Conservation (phyloP, 1,140 invertebrate genomes). For the Drosophila subpulchrella region DNA sequence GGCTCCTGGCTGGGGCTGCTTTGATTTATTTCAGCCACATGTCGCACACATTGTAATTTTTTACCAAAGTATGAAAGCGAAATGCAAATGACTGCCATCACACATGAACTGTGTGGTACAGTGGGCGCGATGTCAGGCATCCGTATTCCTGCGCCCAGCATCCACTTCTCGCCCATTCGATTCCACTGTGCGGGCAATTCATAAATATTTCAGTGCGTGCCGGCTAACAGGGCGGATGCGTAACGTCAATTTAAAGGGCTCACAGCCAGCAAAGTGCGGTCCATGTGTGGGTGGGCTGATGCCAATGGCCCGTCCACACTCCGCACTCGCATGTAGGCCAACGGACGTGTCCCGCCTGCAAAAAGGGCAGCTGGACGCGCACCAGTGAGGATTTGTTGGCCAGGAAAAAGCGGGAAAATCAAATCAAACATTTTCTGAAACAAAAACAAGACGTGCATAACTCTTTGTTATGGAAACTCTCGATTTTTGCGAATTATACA, state of each 20-base stretch:
- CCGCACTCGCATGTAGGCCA: background rate
- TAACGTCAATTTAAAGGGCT: slow-evolving; percentile 72
- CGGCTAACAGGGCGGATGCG: slow-evolving; percentile 59
- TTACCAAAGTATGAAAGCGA: slow-evolving; percentile 62
- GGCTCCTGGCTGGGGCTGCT: background rate
- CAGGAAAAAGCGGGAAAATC: background rate
- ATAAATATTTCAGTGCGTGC: slow-evolving; percentile 55
- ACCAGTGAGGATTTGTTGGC: background rate
- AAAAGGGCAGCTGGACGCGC: slow-evolving; percentile 33
- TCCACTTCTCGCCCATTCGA: background rate
- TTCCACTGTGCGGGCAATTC: slow-evolving; percentile 40
- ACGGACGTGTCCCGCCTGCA: slow-evolving; percentile 57
- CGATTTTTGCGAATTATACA: no score
- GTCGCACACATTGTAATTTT: slow-evolving; percentile 73
- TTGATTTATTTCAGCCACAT: slow-evolving; percentile 77
- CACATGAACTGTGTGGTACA: slow-evolving; percentile 36
- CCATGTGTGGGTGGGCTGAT: slow-evolving; percentile 9
- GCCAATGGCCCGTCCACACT: background rate
- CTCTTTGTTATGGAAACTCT: no score
- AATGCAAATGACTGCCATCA: slow-evolving; percentile 62
- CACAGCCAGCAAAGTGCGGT: slow-evolving; percentile 22
- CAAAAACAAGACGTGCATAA: background rate
- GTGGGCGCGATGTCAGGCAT: background rate
- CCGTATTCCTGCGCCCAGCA: background rate
- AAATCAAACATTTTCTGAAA: background rate